These are phyloP conservation scores for Arremon aurantiirostris DNA, from an alignment of 2,797 vertebrate genomes.

Conservation along the genomic window DNA sequence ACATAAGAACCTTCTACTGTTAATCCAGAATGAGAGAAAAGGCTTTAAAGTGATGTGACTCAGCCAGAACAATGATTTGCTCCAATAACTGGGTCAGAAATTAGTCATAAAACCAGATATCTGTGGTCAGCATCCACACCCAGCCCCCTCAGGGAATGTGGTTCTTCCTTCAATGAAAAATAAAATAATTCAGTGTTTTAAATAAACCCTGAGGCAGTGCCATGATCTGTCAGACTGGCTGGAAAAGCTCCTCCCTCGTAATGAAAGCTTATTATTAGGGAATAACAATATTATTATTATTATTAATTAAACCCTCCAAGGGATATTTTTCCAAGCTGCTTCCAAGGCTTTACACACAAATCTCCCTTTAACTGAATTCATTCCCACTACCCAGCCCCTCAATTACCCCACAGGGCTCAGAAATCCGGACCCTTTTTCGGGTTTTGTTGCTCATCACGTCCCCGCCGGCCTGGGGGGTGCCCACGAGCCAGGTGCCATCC, in stretches of 20 bases:
- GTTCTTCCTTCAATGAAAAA: not conserved
- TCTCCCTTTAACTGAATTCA: not conserved
- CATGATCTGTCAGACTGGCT: not conserved
- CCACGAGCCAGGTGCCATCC: not conserved
- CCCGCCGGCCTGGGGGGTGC: rapidly evolving
- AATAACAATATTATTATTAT: not conserved
- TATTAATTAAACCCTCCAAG: not conserved
- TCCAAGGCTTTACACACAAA: not conserved
- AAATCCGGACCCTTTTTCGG: not conserved
- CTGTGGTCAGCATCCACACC: not conserved
- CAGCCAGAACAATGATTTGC: not conserved
- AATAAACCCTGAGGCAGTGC: not conserved
- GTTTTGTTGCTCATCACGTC: rapidly evolving
- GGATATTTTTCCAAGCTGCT: not conserved
- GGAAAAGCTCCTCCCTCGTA: not conserved
- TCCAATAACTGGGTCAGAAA: not conserved
- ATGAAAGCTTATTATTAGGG: not conserved
- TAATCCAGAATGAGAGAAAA: not conserved
- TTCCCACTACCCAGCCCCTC: not conserved
- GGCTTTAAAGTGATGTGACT: not conserved
- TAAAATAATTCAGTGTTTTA: not conserved
- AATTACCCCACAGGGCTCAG: not conserved
- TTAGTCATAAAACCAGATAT: not conserved
- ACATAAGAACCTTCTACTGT: not conserved
- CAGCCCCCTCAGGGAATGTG: not conserved